A percentile compares a stretch with the other conserved stretches of the same genome.
Conservation (phyloP, 2,797 vertebrate genomes). For the Nothura maculosa region DNA sequence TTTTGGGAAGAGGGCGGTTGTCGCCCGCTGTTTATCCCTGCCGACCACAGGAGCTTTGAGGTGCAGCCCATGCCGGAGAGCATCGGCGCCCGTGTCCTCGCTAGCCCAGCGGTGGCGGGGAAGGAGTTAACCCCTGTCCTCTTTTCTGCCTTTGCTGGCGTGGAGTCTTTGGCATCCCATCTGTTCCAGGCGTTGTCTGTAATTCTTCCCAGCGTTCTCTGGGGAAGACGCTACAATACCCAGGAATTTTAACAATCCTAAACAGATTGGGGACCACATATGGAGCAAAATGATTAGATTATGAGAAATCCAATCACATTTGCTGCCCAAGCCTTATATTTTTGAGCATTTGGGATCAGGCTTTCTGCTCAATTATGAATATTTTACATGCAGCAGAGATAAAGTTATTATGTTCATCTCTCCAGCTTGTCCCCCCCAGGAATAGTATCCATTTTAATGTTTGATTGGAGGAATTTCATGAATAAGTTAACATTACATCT, state of each 20-base stretch:
- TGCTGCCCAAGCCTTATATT: not conserved
- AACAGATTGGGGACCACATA: conserved; percentile 77
- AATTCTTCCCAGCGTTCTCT: conserved; percentile 67
- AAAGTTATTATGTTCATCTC: not conserved
- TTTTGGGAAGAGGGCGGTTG: not conserved
- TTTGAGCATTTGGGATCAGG: conserved; percentile 47
- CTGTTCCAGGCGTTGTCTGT: conserved; percentile 81
- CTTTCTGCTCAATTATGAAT: conserved; percentile 41
- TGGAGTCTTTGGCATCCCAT: conserved; percentile 79
- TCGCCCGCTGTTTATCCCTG: accelerated
- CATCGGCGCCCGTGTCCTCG: not conserved
- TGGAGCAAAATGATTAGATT: conserved; percentile 72
- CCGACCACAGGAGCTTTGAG: not conserved
- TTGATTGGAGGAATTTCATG: conserved; percentile 20
- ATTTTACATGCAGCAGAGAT: conserved; percentile 8
- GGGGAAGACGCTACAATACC: conserved; percentile 81
- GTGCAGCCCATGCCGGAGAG: not conserved
- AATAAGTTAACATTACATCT: not conserved
- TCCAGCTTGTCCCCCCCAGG: not conserved
- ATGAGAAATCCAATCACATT: conserved; percentile 74
- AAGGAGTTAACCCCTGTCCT: conserved; percentile 67
- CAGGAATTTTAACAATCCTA: conserved; percentile 78
- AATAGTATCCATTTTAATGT: not conserved
- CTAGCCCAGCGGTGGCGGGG: not conserved
- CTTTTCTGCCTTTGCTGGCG: conserved; percentile 62